These are phyloP conservation scores for Agrochola lychnidis DNA, from an alignment of 2,888 invertebrate genomes.

Conservation along the genomic window DNA sequence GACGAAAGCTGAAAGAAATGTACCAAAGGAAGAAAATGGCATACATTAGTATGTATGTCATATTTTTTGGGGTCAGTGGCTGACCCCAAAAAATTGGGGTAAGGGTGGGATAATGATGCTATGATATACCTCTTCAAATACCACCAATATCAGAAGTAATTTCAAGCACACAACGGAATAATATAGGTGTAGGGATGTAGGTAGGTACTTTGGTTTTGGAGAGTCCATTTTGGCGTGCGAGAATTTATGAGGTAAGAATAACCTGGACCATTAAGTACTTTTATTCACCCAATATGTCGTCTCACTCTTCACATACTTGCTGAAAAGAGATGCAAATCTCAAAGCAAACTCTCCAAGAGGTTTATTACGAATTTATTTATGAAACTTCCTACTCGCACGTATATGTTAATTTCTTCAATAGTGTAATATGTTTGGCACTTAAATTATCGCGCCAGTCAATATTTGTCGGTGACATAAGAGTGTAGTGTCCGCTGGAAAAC, in stretches of 20 bases:
- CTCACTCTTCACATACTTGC: not conserved
- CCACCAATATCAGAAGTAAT: not conserved
- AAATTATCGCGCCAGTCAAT: slow-evolving; percentile 42
- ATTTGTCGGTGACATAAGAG: slow-evolving; percentile 16
- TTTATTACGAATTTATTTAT: slow-evolving; percentile 25
- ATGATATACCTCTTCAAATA: not conserved
- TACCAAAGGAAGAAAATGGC: not conserved
- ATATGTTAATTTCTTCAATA: slow-evolving; percentile 32
- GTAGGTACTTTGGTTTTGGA: not conserved
- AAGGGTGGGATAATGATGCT: slow-evolving; percentile 19
- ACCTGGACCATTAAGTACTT: not conserved
- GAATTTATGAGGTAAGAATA: slow-evolving; percentile 8
- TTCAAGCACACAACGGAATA: not conserved
- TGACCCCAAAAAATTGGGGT: slow-evolving; percentile 19
- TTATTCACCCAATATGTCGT: not conserved
- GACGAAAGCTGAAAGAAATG: not conserved
- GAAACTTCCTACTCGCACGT: slow-evolving; percentile 24
- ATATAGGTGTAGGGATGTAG: not conserved
- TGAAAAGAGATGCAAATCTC: slow-evolving; percentile 32
- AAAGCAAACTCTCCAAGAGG: slow-evolving; percentile 1
- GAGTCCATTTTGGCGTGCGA: not conserved
- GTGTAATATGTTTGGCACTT: slow-evolving; percentile 34
- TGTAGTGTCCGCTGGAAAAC: slow-evolving; percentile 24
- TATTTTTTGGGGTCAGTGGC: no score
- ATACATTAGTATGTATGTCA: no score